phyloP scores from a whole-genome alignment of 1,140 invertebrate species.

The Drosophila cardini region DNA sequence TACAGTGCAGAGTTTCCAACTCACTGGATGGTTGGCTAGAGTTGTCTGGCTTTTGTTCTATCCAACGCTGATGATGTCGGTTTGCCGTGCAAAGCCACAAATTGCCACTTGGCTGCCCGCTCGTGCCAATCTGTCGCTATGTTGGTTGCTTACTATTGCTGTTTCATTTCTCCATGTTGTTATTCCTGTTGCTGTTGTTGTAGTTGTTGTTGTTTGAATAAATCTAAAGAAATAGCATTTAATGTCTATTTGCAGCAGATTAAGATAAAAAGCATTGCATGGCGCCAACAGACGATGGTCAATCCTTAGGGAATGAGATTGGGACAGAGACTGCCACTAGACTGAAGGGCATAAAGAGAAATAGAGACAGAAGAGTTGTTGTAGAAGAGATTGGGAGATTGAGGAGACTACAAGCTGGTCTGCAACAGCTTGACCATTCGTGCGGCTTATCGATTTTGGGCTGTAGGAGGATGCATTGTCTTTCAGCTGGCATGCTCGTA shows the following conservation, averaged over 20 bases:
- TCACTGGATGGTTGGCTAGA: constrained; percentile 28
- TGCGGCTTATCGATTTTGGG: constrained; percentile 77
- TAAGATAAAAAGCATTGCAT: constrained; percentile 80
- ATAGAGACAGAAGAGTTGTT: not conserved
- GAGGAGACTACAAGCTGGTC: constrained; percentile 1
- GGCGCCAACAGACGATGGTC: constrained; percentile 36
- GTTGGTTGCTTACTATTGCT: constrained; percentile 47
- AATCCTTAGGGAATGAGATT: constrained; percentile 21
- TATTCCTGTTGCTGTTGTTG: constrained; percentile 20
- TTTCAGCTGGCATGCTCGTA: constrained; percentile 75
- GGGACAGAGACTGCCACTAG: constrained; percentile 13
- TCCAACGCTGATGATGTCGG: constrained; percentile 78
- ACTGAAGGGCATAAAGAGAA: not conserved
- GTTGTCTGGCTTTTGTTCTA: constrained; percentile 75
- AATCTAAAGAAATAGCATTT: constrained; percentile 84
- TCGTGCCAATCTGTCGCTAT: constrained; percentile 79
- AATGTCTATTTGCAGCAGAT: constrained; percentile 83
- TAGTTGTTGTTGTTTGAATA: constrained; percentile 66
- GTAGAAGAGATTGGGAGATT: no score
- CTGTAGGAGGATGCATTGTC: constrained; percentile 36
- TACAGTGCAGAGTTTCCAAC: constrained; percentile 5
- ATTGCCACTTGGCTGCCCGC: constrained; percentile 81
- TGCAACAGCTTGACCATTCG: constrained; percentile 58
- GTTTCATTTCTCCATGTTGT: constrained; percentile 24
- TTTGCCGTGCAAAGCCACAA: constrained; percentile 82